These are phyloP conservation scores for Miichthys miiuy DNA, from an alignment of 2,797 vertebrate genomes.

Conservation along the genomic window DNA sequence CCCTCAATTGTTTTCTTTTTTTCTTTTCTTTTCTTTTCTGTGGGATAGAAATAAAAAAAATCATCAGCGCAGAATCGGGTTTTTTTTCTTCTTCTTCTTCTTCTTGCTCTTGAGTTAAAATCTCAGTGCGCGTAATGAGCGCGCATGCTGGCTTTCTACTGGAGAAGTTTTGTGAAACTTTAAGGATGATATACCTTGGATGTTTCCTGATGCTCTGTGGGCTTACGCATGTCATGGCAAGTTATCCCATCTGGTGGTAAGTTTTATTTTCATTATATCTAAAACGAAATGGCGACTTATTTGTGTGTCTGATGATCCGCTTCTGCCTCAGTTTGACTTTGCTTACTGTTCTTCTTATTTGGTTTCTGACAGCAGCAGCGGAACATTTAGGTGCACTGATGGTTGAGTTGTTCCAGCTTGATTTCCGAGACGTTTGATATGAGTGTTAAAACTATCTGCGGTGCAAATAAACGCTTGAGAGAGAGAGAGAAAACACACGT, in stretches of 20 bases:
- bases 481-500: background rate
- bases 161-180: slow-evolving; percentile 82
- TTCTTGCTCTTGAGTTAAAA: slow-evolving; percentile 56
- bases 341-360: slow-evolving; percentile 9
- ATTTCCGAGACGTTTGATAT: slow-evolving; percentile 25
- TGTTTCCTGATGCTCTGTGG: slow-evolving; percentile 93
- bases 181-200: slow-evolving; percentile 93
- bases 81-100: slow-evolving; percentile 12
- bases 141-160: slow-evolving; percentile 74
- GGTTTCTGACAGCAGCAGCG: slow-evolving; percentile 52
- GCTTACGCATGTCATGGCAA: slow-evolving; percentile 91
- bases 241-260: slow-evolving; percentile 99
- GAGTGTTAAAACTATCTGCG: slow-evolving; percentile 26
- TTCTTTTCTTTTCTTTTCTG: slow-evolving; percentile 15
- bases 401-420: slow-evolving; percentile 18
- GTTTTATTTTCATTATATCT: slow-evolving; percentile 81
- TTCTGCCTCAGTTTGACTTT: slow-evolving; percentile 2
- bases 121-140: slow-evolving; percentile 75
- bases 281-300: slow-evolving; percentile 8
- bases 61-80: slow-evolving; percentile 32
- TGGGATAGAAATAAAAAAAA: slow-evolving; percentile 58
- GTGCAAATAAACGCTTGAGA: slow-evolving; percentile 50
- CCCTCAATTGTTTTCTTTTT: slow-evolving; percentile 49
- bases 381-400: slow-evolving; percentile 34
- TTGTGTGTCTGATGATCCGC: background rate